These are phyloP conservation scores for Olivierus martensii DNA, from an alignment of 1,140 invertebrate genomes.

Conservation along the genomic window DNA sequence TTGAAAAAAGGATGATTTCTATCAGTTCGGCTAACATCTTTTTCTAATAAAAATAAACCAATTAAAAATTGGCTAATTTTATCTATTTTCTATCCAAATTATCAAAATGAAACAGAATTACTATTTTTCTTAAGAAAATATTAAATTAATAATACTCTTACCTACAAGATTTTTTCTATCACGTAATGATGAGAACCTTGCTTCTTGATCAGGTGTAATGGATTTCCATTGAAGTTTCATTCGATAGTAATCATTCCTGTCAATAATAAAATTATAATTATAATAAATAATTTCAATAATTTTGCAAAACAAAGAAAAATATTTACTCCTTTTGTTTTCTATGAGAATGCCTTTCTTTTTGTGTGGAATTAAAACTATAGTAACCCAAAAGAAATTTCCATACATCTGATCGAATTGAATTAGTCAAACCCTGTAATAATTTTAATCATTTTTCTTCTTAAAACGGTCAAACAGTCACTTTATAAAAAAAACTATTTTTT, in stretches of 20 bases:
- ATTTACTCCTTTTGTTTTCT: slow-evolving; percentile 49
- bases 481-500: slow-evolving; percentile 25
- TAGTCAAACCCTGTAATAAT: slow-evolving; percentile 44
- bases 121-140: too few species aligned
- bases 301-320: background rate
- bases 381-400: slow-evolving; percentile 94
- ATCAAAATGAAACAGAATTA: too few species aligned
- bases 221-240: slow-evolving; percentile 97
- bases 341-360: slow-evolving; percentile 48
- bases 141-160: slow-evolving; percentile 25
- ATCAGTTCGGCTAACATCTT: slow-evolving; percentile 95
- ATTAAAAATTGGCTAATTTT: slow-evolving; percentile 2
- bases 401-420: slow-evolving; percentile 60
- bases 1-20: slow-evolving; percentile 78
- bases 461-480: too few species aligned
- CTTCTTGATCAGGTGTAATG: slow-evolving; percentile 73
- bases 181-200: slow-evolving; percentile 70
- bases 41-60: slow-evolving; percentile 44
- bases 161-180: slow-evolving; percentile 87
- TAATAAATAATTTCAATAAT: slow-evolving; percentile 1
- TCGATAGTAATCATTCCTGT: slow-evolving; percentile 66
- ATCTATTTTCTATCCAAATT: background rate
- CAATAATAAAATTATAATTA: slow-evolving; percentile 18
- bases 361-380: slow-evolving; percentile 68
- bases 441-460: background rate